Evolutionary conservation across 2,113 vertebrate species (phyloP).

Genomic region (Atherinomorus stipes): DNA sequence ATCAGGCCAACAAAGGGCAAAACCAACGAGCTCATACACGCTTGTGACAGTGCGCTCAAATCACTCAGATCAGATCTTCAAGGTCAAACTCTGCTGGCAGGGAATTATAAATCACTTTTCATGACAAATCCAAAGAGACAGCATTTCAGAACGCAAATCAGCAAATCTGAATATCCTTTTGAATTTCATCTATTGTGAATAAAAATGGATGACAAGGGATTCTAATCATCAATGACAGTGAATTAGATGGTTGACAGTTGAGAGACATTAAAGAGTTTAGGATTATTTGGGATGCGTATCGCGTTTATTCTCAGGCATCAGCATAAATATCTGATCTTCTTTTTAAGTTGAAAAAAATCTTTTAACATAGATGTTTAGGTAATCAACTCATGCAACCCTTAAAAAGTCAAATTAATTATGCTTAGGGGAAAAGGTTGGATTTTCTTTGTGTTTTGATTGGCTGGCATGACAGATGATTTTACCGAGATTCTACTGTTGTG

Average conservation of each 20-base stretch:
- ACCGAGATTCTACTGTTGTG: not conserved
- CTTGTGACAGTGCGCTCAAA: not conserved
- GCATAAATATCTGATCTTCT: not conserved
- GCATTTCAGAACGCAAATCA: slow-evolving; percentile 24
- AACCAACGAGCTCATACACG: slow-evolving; percentile 2
- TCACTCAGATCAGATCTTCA: not conserved
- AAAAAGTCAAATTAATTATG: not conserved
- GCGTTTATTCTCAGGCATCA: not conserved
- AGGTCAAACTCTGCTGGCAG: not conserved
- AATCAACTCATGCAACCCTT: too few species aligned
- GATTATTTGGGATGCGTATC: not conserved
- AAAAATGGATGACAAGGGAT: slow-evolving; percentile 13
- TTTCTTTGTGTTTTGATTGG: not conserved
- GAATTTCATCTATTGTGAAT: slow-evolving; percentile 13
- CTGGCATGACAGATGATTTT: not conserved
- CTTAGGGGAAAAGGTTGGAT: not conserved
- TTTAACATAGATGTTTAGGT: not conserved
- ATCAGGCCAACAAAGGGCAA: not conserved
- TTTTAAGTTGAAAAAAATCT: not conserved
- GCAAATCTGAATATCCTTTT: not conserved
- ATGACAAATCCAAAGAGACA: slow-evolving; percentile 7
- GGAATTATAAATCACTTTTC: not conserved
- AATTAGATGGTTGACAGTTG: not conserved
- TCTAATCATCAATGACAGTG: not conserved
- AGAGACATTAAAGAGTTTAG: not conserved